Evolutionary conservation across 2,113 vertebrate genomes (phyloP), one percentile per base, ranked within the genome.

Genomic region (Mystacornis crossleyi): DNA sequence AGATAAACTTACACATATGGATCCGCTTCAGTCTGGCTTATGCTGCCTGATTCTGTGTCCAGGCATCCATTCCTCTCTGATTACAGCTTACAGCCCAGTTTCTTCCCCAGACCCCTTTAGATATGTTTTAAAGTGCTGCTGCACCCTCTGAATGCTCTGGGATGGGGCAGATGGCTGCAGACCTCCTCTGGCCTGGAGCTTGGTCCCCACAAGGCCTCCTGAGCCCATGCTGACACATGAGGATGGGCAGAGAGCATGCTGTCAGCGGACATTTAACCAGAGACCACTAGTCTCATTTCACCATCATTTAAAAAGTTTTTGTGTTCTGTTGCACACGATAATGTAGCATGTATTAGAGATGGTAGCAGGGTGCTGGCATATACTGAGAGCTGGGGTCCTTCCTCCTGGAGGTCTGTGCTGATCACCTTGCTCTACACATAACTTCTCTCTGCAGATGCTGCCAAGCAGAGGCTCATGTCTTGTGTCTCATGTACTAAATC

Each of bases 251-350:
- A 45, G 28, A 61, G 28, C 8, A 66, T 3, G 1, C 14, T 29
- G 10, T 4, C 38, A 62, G 14, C 1, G 2, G 21, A 43, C 24
- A 45, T 28, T 28, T 42, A 84, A 13, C 19, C 50, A 80, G 57
- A 57, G 20, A 17, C 10, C 12, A 25, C 43, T 28, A 31, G 17
- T 19, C 29, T 20, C 10, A 48, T 91, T 71, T 45, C 26, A 54
- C 12, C 16, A 20, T 9, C 1, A 48, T 57, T 70, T 74, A 1
- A 53, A 57, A 3, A 0, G 4, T 29, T 81, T 75, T 9, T 5
- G 9, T 29, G 15, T 61, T 58, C 31, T 83, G 58, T 28, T 79
- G 55, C 47, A 74, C 18, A 69, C 8, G 9, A 11, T 33, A 45
- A 71, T 18, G 8, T 24, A 12, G 23, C 11, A 4, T n/a, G 12